Percentiles rank a stretch among this genome's conserved stretches.
phyloP scores from a whole-genome alignment of 2,797 vertebrate genomes.

The Sarcophilus harrisii region DNA sequence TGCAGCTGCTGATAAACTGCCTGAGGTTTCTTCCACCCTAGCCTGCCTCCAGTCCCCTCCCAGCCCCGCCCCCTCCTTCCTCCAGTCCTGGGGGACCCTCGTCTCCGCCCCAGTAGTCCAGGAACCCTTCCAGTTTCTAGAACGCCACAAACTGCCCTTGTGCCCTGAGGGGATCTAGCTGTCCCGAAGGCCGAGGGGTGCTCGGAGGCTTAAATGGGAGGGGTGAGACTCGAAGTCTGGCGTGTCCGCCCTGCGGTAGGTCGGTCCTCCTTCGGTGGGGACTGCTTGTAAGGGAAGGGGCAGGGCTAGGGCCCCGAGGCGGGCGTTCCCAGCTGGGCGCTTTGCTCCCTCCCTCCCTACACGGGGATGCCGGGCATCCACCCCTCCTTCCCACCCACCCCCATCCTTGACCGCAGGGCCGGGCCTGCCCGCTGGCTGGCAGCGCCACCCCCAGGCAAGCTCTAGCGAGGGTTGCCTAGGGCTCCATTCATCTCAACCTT shows the following conservation, averaged over 20 bases:
- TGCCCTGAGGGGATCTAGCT: background rate
- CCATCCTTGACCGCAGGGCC: background rate
- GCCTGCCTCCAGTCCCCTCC: background rate
- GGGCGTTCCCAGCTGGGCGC: background rate
- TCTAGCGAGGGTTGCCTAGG: background rate
- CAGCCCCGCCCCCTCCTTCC: background rate
- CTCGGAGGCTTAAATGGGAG: background rate
- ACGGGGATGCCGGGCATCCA: background rate
- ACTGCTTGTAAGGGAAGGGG: background rate
- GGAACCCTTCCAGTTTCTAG: background rate
- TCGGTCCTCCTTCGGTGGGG: background rate
- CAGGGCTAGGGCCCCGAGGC: background rate
- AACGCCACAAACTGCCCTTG: background rate
- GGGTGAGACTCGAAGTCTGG: background rate
- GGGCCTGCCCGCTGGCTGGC: background rate
- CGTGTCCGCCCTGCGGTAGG: background rate
- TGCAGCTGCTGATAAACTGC: constrained; percentile 22
- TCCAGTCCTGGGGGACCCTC: background rate
- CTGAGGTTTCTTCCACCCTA: constrained; percentile 48
- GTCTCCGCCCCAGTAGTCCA: background rate
- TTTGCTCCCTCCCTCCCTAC: background rate
- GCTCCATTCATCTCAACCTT: background rate
- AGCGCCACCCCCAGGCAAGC: background rate
- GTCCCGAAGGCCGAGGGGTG: background rate
- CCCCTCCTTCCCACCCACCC: background rate